A percentile compares a stretch with the other conserved stretches of the same genome.
Evolutionary conservation across 2,888 invertebrate genomes (phyloP).

Genomic region (Xanthorhoe spadicearia): DNA sequence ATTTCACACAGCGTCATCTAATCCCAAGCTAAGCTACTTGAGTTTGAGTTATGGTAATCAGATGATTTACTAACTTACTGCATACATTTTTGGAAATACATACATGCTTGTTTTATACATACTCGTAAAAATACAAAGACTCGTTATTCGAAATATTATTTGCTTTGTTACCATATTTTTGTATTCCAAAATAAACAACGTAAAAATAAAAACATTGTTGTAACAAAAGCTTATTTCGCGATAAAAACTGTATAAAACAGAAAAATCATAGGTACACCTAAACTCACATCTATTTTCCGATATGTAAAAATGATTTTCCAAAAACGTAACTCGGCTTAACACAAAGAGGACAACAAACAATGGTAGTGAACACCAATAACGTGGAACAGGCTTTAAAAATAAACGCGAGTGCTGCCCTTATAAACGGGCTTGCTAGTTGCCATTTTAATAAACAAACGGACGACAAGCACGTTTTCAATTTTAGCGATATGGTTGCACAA

Average conservation of each 20-base stretch:
- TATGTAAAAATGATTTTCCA: neutral
- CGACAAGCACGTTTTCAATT: conserved; percentile 41
- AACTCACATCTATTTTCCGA: neutral
- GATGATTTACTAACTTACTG: too few relatives aligned
- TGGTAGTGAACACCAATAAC: neutral
- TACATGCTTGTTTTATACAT: too few relatives aligned
- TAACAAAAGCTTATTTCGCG: neutral
- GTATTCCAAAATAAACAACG: neutral
- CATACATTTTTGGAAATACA: too few relatives aligned
- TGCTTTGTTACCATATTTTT: neutral
- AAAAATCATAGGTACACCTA: neutral
- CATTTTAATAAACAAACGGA: conserved; percentile 41
- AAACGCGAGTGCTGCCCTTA: conserved; percentile 21
- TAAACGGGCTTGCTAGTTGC: conserved; percentile 24
- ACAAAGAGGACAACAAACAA: conserved; percentile 4
- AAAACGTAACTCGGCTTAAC: neutral
- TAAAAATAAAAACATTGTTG: neutral
- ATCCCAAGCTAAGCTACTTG: too few relatives aligned
- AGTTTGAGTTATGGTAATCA: too few relatives aligned
- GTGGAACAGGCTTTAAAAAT: conserved; percentile 22
- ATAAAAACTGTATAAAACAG: neutral
- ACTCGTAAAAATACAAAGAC: too few relatives aligned
- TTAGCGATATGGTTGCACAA: conserved; percentile 28
- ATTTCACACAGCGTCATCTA: too few relatives aligned
- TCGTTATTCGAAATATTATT: too few relatives aligned